A percentile compares a stretch with the other conserved stretches of the same genome.
Conservation (phyloP, 2,888 invertebrate genomes). For the Melipona beecheii region DNA sequence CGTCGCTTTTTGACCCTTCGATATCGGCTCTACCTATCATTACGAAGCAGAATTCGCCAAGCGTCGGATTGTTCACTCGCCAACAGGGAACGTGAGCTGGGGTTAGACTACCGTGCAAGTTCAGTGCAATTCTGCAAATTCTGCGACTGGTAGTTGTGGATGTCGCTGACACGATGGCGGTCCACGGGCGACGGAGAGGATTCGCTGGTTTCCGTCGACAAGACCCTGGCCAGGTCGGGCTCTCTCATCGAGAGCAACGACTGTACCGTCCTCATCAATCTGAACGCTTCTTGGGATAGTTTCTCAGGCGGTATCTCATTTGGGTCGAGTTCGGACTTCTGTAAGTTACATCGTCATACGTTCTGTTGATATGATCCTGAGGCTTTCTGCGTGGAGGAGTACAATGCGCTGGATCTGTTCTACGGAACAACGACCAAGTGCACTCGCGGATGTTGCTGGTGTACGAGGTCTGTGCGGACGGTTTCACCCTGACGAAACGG, state of each 20-base stretch:
- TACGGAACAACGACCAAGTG: conserved; percentile 85
- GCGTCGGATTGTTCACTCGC: conserved; percentile 90
- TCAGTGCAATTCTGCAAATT: conserved; percentile 68
- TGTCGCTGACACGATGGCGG: conserved; percentile 28
- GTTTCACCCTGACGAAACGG: conserved; percentile 83
- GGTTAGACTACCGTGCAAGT: too few species aligned
- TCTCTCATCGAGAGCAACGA: conserved; percentile 88
- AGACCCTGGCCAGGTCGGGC: conserved; percentile 85
- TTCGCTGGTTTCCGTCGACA: conserved; percentile 61
- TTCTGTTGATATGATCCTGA: conserved; percentile 71
- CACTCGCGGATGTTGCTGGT: conserved; percentile 85
- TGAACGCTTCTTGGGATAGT: conserved; percentile 88
- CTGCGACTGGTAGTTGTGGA: conserved; percentile 47
- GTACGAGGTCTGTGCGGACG: conserved; percentile 83
- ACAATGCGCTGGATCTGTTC: conserved; percentile 75
- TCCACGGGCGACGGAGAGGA: conserved; percentile 69
- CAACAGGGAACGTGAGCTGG: conserved; percentile 86
- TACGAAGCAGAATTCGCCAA: conserved; percentile 90
- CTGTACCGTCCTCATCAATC: conserved; percentile 88
- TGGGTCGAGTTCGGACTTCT: conserved; percentile 80
- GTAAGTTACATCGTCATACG: conserved; percentile 77
- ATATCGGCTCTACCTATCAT: conserved; percentile 91
- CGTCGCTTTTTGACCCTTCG: conserved; percentile 82
- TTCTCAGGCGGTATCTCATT: conserved; percentile 87
- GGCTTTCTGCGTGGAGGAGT: conserved; percentile 73